These are phyloP conservation scores for Callyntrura sp. DNA, from an alignment of 2,888 invertebrate species.

Conservation along the genomic window DNA sequence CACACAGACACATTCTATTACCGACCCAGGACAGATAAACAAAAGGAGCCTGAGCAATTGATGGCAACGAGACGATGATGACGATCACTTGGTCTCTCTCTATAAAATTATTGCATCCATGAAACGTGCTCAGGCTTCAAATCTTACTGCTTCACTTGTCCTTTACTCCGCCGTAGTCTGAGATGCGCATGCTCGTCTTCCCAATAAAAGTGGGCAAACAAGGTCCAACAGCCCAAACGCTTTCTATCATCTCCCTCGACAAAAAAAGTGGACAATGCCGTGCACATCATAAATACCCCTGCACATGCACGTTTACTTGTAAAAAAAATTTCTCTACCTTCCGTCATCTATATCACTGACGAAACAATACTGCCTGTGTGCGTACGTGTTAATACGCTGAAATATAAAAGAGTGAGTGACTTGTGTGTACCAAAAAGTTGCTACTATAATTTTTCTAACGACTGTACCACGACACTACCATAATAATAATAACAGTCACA, in stretches of 20 bases:
- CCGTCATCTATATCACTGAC: background rate
- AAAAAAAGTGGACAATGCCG: conserved; percentile 23
- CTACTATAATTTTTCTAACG: conserved; percentile 49
- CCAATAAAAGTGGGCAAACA: conserved; percentile 17
- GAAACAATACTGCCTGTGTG: background rate
- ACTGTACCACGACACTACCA: conserved; percentile 14
- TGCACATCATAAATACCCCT: background rate
- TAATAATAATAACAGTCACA: conserved; percentile 47
- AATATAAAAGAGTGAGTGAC: background rate
- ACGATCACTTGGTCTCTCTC: background rate
- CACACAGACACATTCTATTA: background rate
- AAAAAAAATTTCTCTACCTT: background rate
- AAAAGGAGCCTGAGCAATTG: background rate
- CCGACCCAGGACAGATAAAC: background rate
- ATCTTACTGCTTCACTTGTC: conserved; percentile 13
- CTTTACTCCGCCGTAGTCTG: background rate
- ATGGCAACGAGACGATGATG: background rate
- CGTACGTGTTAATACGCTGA: conserved; percentile 38
- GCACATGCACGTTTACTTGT: background rate
- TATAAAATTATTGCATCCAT: conserved; percentile 5
- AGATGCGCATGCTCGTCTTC: conserved; percentile 33
- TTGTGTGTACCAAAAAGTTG: background rate
- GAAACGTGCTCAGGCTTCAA: conserved; percentile 58
- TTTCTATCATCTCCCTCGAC: background rate
- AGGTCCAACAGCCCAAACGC: background rate